Conservation (phyloP, 2,797 vertebrate genomes). For the Iguana delicatissima region DNA sequence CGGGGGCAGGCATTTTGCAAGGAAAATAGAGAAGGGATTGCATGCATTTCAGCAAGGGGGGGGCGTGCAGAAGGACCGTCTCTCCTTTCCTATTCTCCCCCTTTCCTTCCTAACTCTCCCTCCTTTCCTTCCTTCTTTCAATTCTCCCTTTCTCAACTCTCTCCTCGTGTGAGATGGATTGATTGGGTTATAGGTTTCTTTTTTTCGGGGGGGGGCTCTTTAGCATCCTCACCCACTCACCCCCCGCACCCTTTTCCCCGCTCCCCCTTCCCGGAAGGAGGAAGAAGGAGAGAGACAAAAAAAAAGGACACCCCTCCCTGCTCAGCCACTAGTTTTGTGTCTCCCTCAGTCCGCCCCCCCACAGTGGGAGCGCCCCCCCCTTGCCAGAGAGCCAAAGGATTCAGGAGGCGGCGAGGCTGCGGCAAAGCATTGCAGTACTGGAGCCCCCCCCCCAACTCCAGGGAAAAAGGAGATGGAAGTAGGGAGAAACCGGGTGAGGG, state of each 20-base stretch:
- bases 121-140: neutral
- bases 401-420: constrained; percentile 32
- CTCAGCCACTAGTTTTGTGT: neutral
- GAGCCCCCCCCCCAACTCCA: neutral
- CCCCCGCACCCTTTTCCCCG: neutral
- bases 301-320: neutral
- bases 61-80: neutral
- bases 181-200: too few species aligned
- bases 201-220: too few species aligned
- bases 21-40: neutral
- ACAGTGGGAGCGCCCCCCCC: neutral
- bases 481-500: neutral
- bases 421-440: constrained; percentile 45
- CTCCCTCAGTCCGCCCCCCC: too few species aligned
- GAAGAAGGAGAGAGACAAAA: too few species aligned
- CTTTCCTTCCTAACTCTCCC: too few species aligned
- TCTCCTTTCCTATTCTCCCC: too few species aligned
- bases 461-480: neutral
- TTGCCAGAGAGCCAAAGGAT: constrained; percentile 3
- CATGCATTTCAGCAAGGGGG: neutral
- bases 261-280: neutral
- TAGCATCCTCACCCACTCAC: neutral
- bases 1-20: too few species aligned
- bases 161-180: neutral
- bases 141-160: neutral